These are phyloP conservation scores for Heliconius ethilla DNA, from an alignment of 2,888 invertebrate genomes.

Conservation along the genomic window DNA sequence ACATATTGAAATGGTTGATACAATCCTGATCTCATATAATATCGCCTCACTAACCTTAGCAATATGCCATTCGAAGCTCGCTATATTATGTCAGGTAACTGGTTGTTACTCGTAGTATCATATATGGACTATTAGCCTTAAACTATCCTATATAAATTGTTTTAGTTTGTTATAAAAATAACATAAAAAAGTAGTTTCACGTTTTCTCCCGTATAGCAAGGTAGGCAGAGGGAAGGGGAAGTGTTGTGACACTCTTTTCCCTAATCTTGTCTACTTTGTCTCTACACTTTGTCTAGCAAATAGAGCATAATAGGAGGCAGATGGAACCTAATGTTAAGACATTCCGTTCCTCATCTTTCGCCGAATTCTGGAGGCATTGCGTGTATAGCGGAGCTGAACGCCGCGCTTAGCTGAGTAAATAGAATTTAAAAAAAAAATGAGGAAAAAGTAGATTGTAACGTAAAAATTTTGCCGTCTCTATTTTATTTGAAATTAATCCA, in stretches of 20 bases:
- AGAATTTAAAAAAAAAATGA: too few relatives aligned
- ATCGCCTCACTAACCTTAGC: conserved; percentile 17
- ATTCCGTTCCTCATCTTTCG: neutral
- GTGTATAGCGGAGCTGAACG: neutral
- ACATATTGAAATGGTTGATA: neutral
- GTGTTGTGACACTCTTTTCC: too few relatives aligned
- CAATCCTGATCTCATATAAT: neutral
- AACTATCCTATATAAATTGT: conserved; percentile 12
- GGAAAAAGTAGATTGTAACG: too few relatives aligned
- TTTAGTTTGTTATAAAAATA: conserved; percentile 13
- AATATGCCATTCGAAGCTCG: conserved; percentile 22
- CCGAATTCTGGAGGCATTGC: neutral
- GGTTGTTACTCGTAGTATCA: conserved; percentile 19
- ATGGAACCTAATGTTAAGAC: neutral
- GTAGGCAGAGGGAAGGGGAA: too few relatives aligned
- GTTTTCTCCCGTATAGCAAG: too few relatives aligned
- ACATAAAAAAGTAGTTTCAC: neutral
- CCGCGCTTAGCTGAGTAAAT: too few relatives aligned
- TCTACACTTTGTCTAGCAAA: too few relatives aligned
- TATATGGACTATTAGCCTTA: conserved; percentile 26
- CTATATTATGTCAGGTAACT: conserved; percentile 5
- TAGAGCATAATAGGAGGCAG: neutral
- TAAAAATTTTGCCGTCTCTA: too few relatives aligned
- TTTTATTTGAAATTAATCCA: too few relatives aligned
- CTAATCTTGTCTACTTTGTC: too few relatives aligned